Evolutionary conservation across 2,113 vertebrate species (phyloP), one percentile per base, ranked within the genome.

Genomic region (Tursiops truncatus): DNA sequence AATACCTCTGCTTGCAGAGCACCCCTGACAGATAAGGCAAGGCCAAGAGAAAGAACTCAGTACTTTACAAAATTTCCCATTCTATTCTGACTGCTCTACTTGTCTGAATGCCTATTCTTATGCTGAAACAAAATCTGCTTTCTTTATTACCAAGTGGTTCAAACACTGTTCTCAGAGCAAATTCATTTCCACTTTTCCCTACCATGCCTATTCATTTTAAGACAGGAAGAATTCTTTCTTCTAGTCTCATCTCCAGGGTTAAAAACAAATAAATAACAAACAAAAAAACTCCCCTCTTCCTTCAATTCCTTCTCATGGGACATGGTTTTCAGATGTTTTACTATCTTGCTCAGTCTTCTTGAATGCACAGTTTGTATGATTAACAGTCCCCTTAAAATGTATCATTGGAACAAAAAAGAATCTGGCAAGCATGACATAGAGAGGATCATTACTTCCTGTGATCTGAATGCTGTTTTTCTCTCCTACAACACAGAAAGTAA

Each of bases 161-260:
- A 68, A 79, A 79, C 74, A 62, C 68, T 68, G 47, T 67, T 70
- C 41, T 97, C 95, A 44, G 33, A 94, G 62, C n/a, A 93, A 44
- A 96, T 60, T 58, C 79, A 90, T 84, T 87, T 92, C 71, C 84
- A 82, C 23, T 53, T 79, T 63, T 70, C 23, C 50, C 28, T 38
- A 26, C 15, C 23, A 74, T 73, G 60, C 8, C 25, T 65, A n/a
- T 53, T 50, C 67, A 56, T 76, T 70, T 90, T 86, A 94, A 82
- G 65, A 94, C 1, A 14, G 62, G 6, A 18, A 89, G 6, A 18
- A 92, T 58, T 83, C 60, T 76, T 86, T 71, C 60, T 89, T 89
- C 15, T 18, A 60, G 41, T 89, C 23, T 79, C 62, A 56, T 70
- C 47, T 95, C 28, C 14, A 95, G 74, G 44, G 2, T 73, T 89